Percentiles rank a stretch among this genome's conserved stretches.
Conservation (phyloP, 2,888 invertebrate genomes). For the Rhorus exstirpatorius region DNA sequence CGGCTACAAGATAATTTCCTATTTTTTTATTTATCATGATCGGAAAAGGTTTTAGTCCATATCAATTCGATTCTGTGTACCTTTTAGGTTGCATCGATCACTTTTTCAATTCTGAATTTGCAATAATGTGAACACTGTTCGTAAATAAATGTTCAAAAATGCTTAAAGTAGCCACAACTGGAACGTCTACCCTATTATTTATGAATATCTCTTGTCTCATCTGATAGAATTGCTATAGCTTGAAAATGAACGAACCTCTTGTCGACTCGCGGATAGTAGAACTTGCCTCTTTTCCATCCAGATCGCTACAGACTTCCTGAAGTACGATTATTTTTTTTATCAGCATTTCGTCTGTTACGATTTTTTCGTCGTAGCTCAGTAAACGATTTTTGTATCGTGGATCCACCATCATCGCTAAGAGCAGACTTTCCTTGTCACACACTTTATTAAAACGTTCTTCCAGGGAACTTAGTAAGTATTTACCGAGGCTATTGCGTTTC, state of each 20-base stretch:
- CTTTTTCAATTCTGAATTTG: too few species aligned
- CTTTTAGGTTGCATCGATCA: too few species aligned
- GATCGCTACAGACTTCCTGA: too few species aligned
- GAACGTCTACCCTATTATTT: too few species aligned
- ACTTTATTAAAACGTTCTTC: neutral
- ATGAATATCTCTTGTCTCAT: neutral
- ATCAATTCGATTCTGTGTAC: too few species aligned
- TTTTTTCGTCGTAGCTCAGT: neutral
- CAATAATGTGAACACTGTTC: too few species aligned
- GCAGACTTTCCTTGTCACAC: neutral
- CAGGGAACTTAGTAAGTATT: slow-evolving; percentile 8
- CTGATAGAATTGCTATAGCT: neutral
- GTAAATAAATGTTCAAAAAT: too few species aligned
- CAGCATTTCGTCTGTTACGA: neutral
- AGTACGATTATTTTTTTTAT: too few species aligned
- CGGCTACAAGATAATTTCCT: too few species aligned
- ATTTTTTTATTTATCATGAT: too few species aligned
- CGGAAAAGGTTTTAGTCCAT: too few species aligned
- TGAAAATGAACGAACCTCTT: neutral
- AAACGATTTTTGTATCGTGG: slow-evolving; percentile 4
- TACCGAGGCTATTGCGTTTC: slow-evolving; percentile 14
- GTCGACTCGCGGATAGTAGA: slow-evolving; percentile 8
- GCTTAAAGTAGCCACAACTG: too few species aligned
- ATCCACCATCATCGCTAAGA: slow-evolving; percentile 13
- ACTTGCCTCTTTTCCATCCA: neutral